Evolutionary conservation across 2,113 vertebrate species (phyloP), one percentile per base, ranked within the genome.

Genomic region (Pyxicephalus adspersus): DNA sequence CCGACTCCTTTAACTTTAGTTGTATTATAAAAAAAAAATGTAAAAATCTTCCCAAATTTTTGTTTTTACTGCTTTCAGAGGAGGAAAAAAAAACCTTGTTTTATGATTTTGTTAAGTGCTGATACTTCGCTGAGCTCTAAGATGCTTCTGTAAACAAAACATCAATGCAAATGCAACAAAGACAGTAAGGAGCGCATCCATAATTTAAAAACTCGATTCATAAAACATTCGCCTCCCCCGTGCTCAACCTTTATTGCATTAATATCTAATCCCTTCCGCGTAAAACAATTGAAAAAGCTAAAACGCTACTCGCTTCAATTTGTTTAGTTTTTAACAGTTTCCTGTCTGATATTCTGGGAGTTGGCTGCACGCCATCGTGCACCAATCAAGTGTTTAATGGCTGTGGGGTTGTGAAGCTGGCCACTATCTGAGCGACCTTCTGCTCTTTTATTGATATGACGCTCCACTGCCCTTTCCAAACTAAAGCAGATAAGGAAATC

Each of bases 1-100:
- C 86, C 90, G 90, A 90, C 84, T 88, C 85, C 84, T 77, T 45
- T 89, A 87, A 87, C 85, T 88, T 89, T 84, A 89, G 89, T 66
- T 71, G 80, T 88, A 90, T 91, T 91, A 91, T 91, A 87, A 90
- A 87, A 89, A 11, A 88, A 71, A 8, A 38, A 38, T 3, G 6
- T 4, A 34, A 34, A 34, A 34, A 34, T n/a, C n/a, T n/a, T n/a
- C n/a, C n/a, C n/a, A n/a, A n/a, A n/a, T 34, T 68, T 71, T 26
- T 63, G 51, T 84, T 81, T 22, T 60, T 65, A 50, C 60, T 77
- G 26, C 80, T 85, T 85, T 88, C 22, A 31, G 19, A 31, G 25
- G 31, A 16, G 22, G 80, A 85, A 64, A 34, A 79, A 81, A 85
- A 85, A 65, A 5, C n/a, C 15, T 58, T 73, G 84, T 19, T 83